phyloP scores from a whole-genome alignment of 2,888 invertebrate species.

The Temnothorax unifasciatus region DNA sequence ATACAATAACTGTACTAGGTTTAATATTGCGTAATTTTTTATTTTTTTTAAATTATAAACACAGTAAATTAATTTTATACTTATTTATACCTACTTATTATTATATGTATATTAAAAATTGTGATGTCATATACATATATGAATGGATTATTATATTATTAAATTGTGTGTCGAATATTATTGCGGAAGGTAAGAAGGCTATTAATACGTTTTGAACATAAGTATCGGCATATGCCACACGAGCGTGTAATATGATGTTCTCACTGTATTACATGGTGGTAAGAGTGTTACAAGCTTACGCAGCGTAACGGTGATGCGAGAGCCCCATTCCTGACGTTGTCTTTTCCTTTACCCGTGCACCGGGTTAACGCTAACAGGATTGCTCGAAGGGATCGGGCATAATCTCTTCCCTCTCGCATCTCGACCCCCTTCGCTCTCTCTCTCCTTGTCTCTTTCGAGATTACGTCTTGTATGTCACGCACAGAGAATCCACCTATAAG shows the following conservation, averaged over 20 bases:
- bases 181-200: background rate
- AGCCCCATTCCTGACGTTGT: slow-evolving; percentile 67
- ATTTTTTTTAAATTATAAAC: too few relatives aligned
- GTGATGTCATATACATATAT: background rate
- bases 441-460: slow-evolving; percentile 69
- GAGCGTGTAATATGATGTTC: slow-evolving; percentile 44
- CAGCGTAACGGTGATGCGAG: slow-evolving; percentile 57
- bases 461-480: slow-evolving; percentile 72
- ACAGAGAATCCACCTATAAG: slow-evolving; percentile 68
- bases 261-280: slow-evolving; percentile 47
- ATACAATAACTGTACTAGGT: too few relatives aligned
- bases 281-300: slow-evolving; percentile 68
- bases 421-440: slow-evolving; percentile 65
- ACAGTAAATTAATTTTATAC: background rate
- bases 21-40: too few relatives aligned
- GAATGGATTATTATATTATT: background rate
- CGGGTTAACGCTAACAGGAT: slow-evolving; percentile 81
- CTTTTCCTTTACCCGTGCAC: slow-evolving; percentile 73
- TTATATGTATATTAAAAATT: background rate
- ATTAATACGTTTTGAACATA: slow-evolving; percentile 26
- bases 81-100: background rate
- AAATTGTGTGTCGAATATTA: slow-evolving; percentile 5
- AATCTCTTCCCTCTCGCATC: slow-evolving; percentile 70
- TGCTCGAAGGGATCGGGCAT: slow-evolving; percentile 79
- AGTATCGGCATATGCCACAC: slow-evolving; percentile 60